Conservation (phyloP, 1,140 invertebrate species). For the Drosophila kurseongensis region DNA sequence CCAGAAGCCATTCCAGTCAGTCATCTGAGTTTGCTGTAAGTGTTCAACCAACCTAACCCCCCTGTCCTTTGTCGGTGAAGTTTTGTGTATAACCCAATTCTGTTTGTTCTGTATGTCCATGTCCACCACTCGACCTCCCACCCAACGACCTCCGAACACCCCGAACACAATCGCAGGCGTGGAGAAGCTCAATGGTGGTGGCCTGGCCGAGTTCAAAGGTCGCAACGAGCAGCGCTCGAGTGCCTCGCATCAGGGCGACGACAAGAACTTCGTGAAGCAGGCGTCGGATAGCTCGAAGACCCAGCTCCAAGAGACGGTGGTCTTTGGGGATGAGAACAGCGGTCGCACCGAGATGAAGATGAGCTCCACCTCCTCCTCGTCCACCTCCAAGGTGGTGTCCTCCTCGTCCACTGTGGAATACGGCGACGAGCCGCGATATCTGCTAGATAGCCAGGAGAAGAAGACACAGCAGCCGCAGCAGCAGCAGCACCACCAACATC, state of each 20-base stretch:
- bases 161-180: slow-evolving; percentile 77
- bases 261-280: slow-evolving; percentile 87
- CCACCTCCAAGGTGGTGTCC: slow-evolving; percentile 74
- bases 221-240: slow-evolving; percentile 86
- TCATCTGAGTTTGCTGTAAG: not conserved
- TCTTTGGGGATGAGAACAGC: slow-evolving; percentile 85
- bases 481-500: slow-evolving; percentile 23
- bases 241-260: slow-evolving; percentile 87
- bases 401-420: slow-evolving; percentile 73
- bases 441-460: slow-evolving; percentile 51
- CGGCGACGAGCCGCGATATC: slow-evolving; percentile 62
- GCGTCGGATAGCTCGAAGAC: slow-evolving; percentile 86
- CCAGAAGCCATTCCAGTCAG: not conserved
- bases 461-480: slow-evolving; percentile 19
- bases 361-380: slow-evolving; percentile 72
- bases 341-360: slow-evolving; percentile 79
- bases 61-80: slow-evolving; percentile 32
- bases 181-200: slow-evolving; percentile 87
- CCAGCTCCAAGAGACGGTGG: slow-evolving; percentile 87
- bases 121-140: slow-evolving; percentile 35
- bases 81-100: slow-evolving; percentile 41
- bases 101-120: slow-evolving; percentile 64
- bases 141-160: slow-evolving; percentile 21
- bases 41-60: slow-evolving; percentile 26
- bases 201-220: slow-evolving; percentile 86